Percentiles rank a stretch among this genome's conserved stretches.
These are phyloP conservation scores for Charadrius vociferus DNA, from an alignment of 2,113 vertebrate species.

Conservation along the genomic window DNA sequence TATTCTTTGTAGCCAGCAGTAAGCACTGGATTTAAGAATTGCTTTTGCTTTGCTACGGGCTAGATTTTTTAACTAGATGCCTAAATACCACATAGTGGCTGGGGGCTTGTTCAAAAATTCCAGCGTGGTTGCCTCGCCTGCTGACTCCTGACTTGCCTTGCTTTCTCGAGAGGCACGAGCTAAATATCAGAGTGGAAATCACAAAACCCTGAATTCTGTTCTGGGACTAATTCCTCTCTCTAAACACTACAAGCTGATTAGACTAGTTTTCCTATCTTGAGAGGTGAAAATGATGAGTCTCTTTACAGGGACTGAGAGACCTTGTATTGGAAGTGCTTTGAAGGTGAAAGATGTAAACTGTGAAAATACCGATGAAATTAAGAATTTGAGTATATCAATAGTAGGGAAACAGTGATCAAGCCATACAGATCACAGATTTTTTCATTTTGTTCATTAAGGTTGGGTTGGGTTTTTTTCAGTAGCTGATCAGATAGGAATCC, in stretches of 20 bases:
- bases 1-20: background rate
- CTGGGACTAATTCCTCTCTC: background rate
- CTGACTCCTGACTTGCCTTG: background rate
- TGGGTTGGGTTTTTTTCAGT: background rate
- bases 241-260: background rate
- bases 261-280: background rate
- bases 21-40: slow-evolving; percentile 4
- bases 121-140: background rate
- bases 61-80: slow-evolving; percentile 29
- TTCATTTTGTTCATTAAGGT: background rate
- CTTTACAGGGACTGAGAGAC: background rate
- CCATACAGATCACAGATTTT: background rate
- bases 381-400: background rate
- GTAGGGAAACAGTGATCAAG: background rate
- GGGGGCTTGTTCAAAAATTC: slow-evolving; percentile 26
- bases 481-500: background rate
- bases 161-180: background rate
- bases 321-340: background rate
- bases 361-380: background rate
- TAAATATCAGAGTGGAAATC: slow-evolving; percentile 46
- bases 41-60: slow-evolving; percentile 1
- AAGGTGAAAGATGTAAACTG: background rate
- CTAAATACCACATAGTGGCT: slow-evolving; percentile 6
- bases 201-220: background rate
- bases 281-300: background rate